phyloP scores from a whole-genome alignment of 2,797 vertebrate species.

The Karalla daura region DNA sequence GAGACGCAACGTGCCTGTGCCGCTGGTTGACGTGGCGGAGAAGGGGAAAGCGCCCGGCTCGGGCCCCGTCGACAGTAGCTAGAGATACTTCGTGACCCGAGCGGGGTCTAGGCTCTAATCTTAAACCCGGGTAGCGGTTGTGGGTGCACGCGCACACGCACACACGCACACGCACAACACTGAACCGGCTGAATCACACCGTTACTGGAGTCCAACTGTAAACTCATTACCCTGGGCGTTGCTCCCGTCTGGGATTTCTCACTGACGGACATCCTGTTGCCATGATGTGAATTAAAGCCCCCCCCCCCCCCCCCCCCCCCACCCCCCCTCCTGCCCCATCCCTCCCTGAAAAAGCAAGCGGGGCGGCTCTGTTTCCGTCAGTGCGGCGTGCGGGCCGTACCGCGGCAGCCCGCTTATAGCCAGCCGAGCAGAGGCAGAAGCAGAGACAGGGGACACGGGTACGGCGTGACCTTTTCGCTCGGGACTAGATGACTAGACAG shows the following conservation, averaged over 20 bases:
- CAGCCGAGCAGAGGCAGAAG: too few relatives aligned
- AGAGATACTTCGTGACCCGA: too few relatives aligned
- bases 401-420: too few relatives aligned
- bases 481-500: not conserved
- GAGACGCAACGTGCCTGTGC: too few relatives aligned
- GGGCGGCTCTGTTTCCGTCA: too few relatives aligned
- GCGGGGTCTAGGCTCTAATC: slow-evolving; percentile 22
- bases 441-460: not conserved
- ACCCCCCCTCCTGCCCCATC: too few relatives aligned
- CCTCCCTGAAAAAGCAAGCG: too few relatives aligned
- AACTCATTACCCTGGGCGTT: not conserved
- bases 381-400: too few relatives aligned
- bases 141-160: slow-evolving; percentile 8
- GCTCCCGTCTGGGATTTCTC: not conserved
- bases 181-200: slow-evolving; percentile 9
- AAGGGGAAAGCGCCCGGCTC: too few relatives aligned
- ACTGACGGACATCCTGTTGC: slow-evolving; percentile 12
- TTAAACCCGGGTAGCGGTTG: slow-evolving; percentile 42
- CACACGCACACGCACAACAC: not conserved
- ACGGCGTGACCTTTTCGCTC: not conserved
- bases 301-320: too few relatives aligned
- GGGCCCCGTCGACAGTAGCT: slow-evolving; percentile 14
- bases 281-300: not conserved
- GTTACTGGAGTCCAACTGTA: not conserved
- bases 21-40: too few relatives aligned